A percentile compares a stretch with the other conserved stretches of the same genome.
Conservation (phyloP, 2,888 invertebrate genomes). For the Ceraclea dissimilis region DNA sequence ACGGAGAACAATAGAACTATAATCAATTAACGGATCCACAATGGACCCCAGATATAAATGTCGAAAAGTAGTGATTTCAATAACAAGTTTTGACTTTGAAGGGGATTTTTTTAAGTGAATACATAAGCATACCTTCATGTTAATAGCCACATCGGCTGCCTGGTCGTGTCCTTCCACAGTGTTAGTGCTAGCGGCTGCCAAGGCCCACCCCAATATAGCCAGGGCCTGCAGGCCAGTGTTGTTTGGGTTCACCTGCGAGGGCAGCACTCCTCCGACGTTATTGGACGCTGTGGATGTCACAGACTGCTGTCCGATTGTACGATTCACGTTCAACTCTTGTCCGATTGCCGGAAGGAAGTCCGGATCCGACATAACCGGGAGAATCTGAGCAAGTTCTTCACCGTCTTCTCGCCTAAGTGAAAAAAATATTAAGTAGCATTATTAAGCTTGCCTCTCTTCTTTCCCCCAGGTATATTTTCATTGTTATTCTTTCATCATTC, state of each 20-base stretch:
- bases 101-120: too few relatives aligned
- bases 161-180: constrained; percentile 70
- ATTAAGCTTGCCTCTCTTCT: background rate
- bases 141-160: constrained; percentile 71
- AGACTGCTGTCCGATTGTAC: background rate
- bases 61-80: too few relatives aligned
- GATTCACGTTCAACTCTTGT: constrained; percentile 41
- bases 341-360: constrained; percentile 48
- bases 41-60: too few relatives aligned
- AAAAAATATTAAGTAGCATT: background rate
- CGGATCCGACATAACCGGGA: constrained; percentile 57
- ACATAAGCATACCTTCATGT: constrained; percentile 51
- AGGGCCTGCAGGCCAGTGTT: constrained; percentile 49
- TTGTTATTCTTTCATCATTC: too few relatives aligned
- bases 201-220: constrained; percentile 61
- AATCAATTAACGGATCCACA: too few relatives aligned
- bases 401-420: constrained; percentile 59
- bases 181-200: constrained; percentile 55
- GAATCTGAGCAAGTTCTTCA: constrained; percentile 59
- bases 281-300: background rate
- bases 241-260: constrained; percentile 17
- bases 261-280: background rate
- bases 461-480: background rate
- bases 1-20: too few relatives aligned
- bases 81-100: too few relatives aligned